A percentile compares a stretch with the other conserved stretches of the same genome.
These are phyloP conservation scores for Eristalis intricaria DNA, from an alignment of 2,888 invertebrate species.

Conservation along the genomic window DNA sequence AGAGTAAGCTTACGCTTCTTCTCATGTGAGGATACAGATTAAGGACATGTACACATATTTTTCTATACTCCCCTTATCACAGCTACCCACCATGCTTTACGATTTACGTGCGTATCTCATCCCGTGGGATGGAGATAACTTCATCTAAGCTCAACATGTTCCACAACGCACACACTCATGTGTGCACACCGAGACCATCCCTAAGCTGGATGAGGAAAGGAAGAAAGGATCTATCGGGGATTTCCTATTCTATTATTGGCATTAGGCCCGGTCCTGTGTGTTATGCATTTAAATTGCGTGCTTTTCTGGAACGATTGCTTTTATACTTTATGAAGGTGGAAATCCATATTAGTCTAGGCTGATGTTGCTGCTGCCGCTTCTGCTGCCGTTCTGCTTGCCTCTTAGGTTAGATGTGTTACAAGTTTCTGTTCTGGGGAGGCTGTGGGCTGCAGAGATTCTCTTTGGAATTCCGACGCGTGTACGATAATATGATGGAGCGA, in stretches of 20 bases:
- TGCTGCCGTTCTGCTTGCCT: too few relatives aligned
- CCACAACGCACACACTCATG: constrained; percentile 4
- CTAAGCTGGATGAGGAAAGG: constrained; percentile 17
- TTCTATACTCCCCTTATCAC: constrained; percentile 21
- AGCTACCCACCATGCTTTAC: constrained; percentile 39
- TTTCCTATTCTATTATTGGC: constrained; percentile 82
- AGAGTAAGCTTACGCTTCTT: constrained; percentile 41
- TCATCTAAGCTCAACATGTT: constrained; percentile 72
- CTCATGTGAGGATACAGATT: constrained; percentile 48
- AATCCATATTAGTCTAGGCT: constrained; percentile 68
- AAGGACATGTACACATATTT: constrained; percentile 54
- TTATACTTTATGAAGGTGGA: constrained; percentile 72
- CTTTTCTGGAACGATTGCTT: constrained; percentile 77
- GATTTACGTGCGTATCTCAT: constrained; percentile 72
- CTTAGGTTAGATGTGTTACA: constrained; percentile 38
- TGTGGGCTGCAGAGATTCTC: not conserved
- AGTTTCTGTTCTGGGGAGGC: constrained; percentile 1
- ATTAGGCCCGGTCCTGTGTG: constrained; percentile 81
- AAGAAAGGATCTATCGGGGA: constrained; percentile 81
- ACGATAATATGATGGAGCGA: constrained; percentile 56
- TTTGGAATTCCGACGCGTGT: constrained; percentile 18
- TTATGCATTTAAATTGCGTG: constrained; percentile 82
- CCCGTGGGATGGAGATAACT: constrained; percentile 68
- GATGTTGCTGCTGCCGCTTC: not conserved
- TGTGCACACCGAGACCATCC: not conserved